Conservation (phyloP, 1,140 invertebrate species). For the Drosophila triauraria region DNA sequence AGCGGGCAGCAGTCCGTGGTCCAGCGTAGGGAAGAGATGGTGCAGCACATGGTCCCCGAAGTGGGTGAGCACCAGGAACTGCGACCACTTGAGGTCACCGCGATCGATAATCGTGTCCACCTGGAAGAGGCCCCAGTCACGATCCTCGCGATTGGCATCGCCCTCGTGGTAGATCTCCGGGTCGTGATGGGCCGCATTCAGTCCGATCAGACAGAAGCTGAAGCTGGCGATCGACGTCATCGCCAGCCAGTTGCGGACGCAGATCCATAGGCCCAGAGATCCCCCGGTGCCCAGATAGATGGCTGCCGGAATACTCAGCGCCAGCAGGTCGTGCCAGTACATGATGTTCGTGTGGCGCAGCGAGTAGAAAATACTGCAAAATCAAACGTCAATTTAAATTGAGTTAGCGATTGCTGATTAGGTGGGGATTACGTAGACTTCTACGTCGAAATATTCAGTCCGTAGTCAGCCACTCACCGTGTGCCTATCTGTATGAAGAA, state of each 20-base stretch:
- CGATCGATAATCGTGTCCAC: constrained; percentile 91
- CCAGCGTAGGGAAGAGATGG: constrained; percentile 93
- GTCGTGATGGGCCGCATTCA: constrained; percentile 93
- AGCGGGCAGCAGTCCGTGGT: constrained; percentile 89
- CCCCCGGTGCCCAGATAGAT: constrained; percentile 85
- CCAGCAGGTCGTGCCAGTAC: constrained; percentile 85
- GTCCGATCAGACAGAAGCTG: constrained; percentile 88
- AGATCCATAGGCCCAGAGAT: constrained; percentile 54
- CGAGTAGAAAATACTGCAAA: constrained; percentile 74
- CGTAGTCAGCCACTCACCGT: constrained; percentile 60
- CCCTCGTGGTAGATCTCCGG: constrained; percentile 94
- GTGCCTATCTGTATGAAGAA: constrained; percentile 74
- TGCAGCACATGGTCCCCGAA: constrained; percentile 93
- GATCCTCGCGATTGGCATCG: constrained; percentile 88
- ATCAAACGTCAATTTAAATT: constrained; percentile 3
- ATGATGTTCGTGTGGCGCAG: constrained; percentile 72
- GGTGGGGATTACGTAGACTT: not conserved
- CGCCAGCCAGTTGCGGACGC: constrained; percentile 87
- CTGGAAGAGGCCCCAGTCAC: constrained; percentile 93
- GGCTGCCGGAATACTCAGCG: constrained; percentile 86
- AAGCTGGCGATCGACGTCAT: constrained; percentile 88
- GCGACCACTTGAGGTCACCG: constrained; percentile 89
- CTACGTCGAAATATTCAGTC: constrained; percentile 5
- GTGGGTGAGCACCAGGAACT: constrained; percentile 89
- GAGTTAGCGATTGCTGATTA: constrained; percentile 30